Evolutionary conservation across 2,797 vertebrate genomes (phyloP).

Genomic region (Melanotaenia trifasciata): DNA sequence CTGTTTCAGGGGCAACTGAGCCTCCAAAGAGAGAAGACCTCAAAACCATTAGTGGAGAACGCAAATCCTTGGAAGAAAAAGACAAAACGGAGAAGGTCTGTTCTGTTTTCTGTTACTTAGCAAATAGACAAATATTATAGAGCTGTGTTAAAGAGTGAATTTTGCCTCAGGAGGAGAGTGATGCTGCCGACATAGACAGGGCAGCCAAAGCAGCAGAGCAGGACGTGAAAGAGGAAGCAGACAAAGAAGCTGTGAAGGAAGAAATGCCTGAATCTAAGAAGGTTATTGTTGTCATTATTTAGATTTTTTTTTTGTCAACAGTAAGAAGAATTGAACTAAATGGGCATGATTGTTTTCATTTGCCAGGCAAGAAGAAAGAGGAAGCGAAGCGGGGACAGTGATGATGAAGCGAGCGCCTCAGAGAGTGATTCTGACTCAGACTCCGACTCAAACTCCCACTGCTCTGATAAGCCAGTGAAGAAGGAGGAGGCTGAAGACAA

Average conservation of each 20-base stretch:
- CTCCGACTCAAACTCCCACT: slow-evolving; percentile 86
- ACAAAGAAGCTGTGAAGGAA: slow-evolving; percentile 78
- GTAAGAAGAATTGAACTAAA: neutral
- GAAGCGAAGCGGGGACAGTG: slow-evolving; percentile 90
- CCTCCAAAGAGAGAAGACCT: slow-evolving; percentile 85
- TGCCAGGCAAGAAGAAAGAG: slow-evolving; percentile 86
- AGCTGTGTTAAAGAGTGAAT: slow-evolving; percentile 5
- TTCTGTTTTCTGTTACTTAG: neutral
- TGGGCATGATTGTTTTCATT: slow-evolving; percentile 5
- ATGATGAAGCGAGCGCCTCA: slow-evolving; percentile 87
- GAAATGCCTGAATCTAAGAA: slow-evolving; percentile 84
- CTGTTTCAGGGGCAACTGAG: slow-evolving; percentile 70
- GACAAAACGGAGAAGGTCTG: slow-evolving; percentile 86
- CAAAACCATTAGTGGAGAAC: slow-evolving; percentile 72
- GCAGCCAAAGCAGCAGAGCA: slow-evolving; percentile 66
- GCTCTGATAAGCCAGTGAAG: slow-evolving; percentile 83
- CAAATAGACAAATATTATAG: neutral
- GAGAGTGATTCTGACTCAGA: slow-evolving; percentile 90
- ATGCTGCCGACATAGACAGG: slow-evolving; percentile 71
- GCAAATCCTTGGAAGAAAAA: slow-evolving; percentile 82
- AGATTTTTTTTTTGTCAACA: neutral
- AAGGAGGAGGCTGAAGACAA: slow-evolving; percentile 77
- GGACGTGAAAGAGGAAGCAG: slow-evolving; percentile 76
- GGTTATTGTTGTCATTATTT: slow-evolving; percentile 63
- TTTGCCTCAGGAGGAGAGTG: slow-evolving; percentile 77